Base-by-base conservation (phyloP, 2,888 invertebrate genomes). In the Catocala sponsa region DNA sequence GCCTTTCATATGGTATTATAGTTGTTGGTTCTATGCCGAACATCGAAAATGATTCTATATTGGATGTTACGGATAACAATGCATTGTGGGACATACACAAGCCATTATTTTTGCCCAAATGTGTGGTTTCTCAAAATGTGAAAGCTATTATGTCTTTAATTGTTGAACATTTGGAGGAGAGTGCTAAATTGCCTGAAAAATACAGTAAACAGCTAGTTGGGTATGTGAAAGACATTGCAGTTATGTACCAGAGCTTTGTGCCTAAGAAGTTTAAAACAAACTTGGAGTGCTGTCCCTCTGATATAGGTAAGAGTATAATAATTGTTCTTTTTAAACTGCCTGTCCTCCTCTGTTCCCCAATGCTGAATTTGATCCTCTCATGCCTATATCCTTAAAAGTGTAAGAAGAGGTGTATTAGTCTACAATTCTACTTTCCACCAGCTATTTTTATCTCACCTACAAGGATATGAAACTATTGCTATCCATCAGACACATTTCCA, bases 161-260 rank as follows among this genome's bases (percentile, higher is more conserved):
- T 44, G 81, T 91, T 0, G 89, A 91, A 12, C 91, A 94, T 81
- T 84, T 95, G 63, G 91, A 92, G 48, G 91, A 92, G 55, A 90
- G 92, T 74, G 76, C 82, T 0, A 92, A 91, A 35, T 64, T 92
- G 53, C 92, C 94, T 0, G 85, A 91, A 47, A 88, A 84, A 48
- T 92, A 94, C 55, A 86, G 88, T 10, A 83, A 75, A 7, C 89
- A 92, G 65, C 79, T 94, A 4, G 87, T 94, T 9, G 60, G 78
- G 6, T 91, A 92, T 44, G 81, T 94, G 6, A 92, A 87, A 69
- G 92, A 94, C 76, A 88, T 94, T 47, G 92, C 91, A 32, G 85
- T 92, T 9, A 86, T 94, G 89, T 95, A 94, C 61, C 93, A 94
- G 73, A 86, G 88, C 61, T 71, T 94, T 33, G 90, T 94, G 6